phyloP scores from a whole-genome alignment of 2,888 invertebrate genomes.

The Ochlodes sylvanus region DNA sequence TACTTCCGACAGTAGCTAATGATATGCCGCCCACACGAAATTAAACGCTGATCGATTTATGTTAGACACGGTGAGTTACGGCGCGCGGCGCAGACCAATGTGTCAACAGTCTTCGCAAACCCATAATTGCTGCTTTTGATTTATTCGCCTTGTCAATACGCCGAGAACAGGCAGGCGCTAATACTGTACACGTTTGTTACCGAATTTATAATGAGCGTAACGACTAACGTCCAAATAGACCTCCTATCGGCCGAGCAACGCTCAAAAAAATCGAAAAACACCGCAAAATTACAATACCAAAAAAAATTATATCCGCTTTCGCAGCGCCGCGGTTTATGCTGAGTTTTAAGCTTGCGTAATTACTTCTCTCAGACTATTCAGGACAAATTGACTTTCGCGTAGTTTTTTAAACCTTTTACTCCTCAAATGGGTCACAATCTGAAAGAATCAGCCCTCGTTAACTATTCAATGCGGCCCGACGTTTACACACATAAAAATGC shows the following conservation, averaged over 20 bases:
- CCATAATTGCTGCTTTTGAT: slow-evolving; percentile 64
- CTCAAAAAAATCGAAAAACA: background rate
- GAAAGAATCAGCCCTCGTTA: slow-evolving; percentile 20
- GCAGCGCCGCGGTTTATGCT: background rate
- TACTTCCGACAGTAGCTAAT: slow-evolving; percentile 67
- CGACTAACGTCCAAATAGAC: slow-evolving; percentile 4
- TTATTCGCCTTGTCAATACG: slow-evolving; percentile 54
- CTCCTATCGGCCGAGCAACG: background rate
- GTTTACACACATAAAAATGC: slow-evolving; percentile 14
- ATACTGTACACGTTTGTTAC: slow-evolving; percentile 21
- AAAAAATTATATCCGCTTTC: background rate
- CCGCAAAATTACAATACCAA: background rate
- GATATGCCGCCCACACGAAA: slow-evolving; percentile 67
- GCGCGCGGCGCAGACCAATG: slow-evolving; percentile 34
- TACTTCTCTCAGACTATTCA: slow-evolving; percentile 20
- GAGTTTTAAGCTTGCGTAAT: slow-evolving; percentile 10
- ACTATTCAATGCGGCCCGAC: slow-evolving; percentile 6
- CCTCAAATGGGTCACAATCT: slow-evolving; percentile 20
- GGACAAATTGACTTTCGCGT: slow-evolving; percentile 16
- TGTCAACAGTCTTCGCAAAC: slow-evolving; percentile 48
- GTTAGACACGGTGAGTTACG: slow-evolving; percentile 41
- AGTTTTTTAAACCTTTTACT: slow-evolving; percentile 14
- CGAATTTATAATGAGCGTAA: slow-evolving; percentile 32
- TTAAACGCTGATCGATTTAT: slow-evolving; percentile 65
- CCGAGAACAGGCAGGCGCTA: slow-evolving; percentile 10